phyloP scores from a whole-genome alignment of 2,113 vertebrate genomes.

The Apaloderma vittatum region DNA sequence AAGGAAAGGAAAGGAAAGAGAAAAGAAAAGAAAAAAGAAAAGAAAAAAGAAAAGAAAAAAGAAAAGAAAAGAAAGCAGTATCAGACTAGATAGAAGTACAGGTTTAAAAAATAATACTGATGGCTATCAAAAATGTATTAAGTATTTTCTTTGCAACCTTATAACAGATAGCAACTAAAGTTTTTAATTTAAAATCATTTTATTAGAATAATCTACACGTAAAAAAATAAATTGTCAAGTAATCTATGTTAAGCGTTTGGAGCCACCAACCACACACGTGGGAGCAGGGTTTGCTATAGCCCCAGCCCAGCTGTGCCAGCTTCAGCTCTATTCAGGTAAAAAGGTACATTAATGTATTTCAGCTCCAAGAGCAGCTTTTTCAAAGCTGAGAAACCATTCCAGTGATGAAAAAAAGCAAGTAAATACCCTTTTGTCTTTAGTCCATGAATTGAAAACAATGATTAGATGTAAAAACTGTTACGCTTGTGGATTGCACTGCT shows the following conservation, averaged over 20 bases:
- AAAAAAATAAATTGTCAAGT: not conserved
- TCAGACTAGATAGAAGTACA: not conserved
- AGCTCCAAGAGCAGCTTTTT: not conserved
- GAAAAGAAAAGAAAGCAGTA: no score
- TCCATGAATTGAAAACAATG: not conserved
- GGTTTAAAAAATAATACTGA: not conserved
- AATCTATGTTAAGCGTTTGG: not conserved
- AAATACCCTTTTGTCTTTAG: not conserved
- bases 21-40: not conserved
- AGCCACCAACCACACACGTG: not conserved
- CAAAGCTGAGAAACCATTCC: not conserved
- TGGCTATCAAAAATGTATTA: not conserved
- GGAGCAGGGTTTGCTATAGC: not conserved
- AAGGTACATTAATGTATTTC: not conserved
- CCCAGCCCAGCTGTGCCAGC: not conserved
- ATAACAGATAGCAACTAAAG: not conserved
- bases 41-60: no score
- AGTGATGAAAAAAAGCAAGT: not conserved
- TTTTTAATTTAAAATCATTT: not conserved
- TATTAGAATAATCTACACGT: not conserved
- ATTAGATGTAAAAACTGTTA: not conserved
- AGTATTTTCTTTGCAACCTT: not conserved
- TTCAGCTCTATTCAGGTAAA: not conserved
- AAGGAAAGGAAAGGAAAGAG: no score
- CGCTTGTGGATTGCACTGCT: not conserved